Percentiles rank a stretch among this genome's conserved stretches.
Evolutionary conservation across 2,888 invertebrate species (phyloP).

Genomic region (Lithophane semibrunnea): DNA sequence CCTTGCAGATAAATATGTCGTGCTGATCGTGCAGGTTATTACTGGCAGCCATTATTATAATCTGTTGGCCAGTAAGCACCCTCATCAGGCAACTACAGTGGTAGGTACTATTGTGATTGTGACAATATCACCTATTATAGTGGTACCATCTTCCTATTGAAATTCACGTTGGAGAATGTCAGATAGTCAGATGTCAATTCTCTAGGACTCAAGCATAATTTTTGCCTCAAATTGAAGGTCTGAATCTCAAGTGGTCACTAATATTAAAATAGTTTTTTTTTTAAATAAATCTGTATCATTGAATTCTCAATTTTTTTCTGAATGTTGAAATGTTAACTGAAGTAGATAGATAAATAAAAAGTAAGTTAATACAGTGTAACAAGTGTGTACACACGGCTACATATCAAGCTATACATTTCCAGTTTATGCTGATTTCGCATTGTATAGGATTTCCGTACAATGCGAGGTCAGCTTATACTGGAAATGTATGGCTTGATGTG

Average conservation of each 20-base stretch:
- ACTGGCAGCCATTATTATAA: slow-evolving; percentile 38
- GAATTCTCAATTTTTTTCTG: background rate
- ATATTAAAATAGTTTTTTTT: background rate
- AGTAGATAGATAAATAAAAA: too few relatives aligned
- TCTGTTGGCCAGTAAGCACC: slow-evolving; percentile 2
- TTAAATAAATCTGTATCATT: background rate
- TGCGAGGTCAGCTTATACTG: too few relatives aligned
- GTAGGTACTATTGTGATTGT: slow-evolving; percentile 9
- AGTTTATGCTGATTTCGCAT: too few relatives aligned
- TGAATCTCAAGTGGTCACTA: background rate
- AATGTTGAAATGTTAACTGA: slow-evolving; percentile 1
- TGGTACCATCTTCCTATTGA: slow-evolving; percentile 8
- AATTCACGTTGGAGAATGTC: background rate
- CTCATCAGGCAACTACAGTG: slow-evolving; percentile 34
- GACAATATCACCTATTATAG: background rate
- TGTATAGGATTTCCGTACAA: too few relatives aligned
- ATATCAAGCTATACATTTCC: too few relatives aligned
- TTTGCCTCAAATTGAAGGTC: background rate
- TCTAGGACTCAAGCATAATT: background rate
- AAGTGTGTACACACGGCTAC: too few relatives aligned
- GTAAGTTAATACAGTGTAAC: too few relatives aligned
- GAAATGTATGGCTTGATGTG: too few relatives aligned
- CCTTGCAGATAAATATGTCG: slow-evolving; percentile 16
- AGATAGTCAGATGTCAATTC: slow-evolving; percentile 18
- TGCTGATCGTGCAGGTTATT: slow-evolving; percentile 43